Evolutionary conservation across 2,113 vertebrate genomes (phyloP), one percentile per base, ranked within the genome.

Genomic region (Boleophthalmus pectinirostris): DNA sequence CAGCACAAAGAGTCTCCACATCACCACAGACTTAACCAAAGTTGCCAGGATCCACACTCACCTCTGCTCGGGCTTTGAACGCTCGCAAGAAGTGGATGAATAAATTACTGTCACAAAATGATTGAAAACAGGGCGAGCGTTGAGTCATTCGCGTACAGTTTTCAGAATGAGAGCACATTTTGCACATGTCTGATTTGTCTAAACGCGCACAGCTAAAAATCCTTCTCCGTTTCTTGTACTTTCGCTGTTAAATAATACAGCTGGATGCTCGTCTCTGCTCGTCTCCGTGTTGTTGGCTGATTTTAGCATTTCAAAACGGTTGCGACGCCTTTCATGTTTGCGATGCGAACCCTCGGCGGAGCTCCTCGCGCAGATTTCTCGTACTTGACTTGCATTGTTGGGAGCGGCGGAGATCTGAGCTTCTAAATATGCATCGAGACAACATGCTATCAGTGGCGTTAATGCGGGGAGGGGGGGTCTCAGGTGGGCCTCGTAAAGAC

Each of bases 291-390:
- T 53, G 16, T 38, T 73, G 4, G 33, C 16, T 6, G 38, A 13
- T 70, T 64, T 54, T 38, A 64, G 16, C 29, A 29, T 64, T 70
- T 75, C n/a, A 70, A 67, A 60, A 72, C 16, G 23, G 9, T 43
- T 65, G 64, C 16, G n/a, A 21, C 21, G 8, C 12, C 66, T 33
- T 57, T 73, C n/a, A 78, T 33, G 21, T 68, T 12, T n/a, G n/a
- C 1, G 23, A 29, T 38, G 46, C 58, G 12, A 49, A 58, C 1
- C 29, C 15, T 29, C 21, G 0, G n/a, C 8, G 54, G 49, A 70
- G 0, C 11, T 24, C 14, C 35, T 1, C 20, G 5, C 63, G 15
- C 53, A 53, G 12, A 20, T 77, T 54, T 60, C 45, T 43, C n/a
- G 43, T 43, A 54, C 74, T 71, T 13, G 10, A 35, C 16, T 66